Percentiles rank a stretch among this genome's conserved stretches.
These are phyloP conservation scores for Mycteria americana DNA, from an alignment of 2,797 vertebrate species.

Conservation along the genomic window DNA sequence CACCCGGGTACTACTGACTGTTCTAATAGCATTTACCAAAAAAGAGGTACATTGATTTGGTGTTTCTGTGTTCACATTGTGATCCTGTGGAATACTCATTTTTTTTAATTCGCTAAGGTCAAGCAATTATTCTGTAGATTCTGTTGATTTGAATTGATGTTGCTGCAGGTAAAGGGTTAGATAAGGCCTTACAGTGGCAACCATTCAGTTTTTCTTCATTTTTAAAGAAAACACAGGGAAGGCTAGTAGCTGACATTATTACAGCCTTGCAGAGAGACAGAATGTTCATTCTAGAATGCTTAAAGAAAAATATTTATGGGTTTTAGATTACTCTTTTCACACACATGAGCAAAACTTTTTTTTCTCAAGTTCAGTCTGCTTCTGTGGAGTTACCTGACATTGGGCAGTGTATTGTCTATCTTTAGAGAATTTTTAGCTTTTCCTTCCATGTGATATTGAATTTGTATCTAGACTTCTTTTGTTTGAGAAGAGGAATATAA, in stretches of 20 bases:
- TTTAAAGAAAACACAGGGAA: neutral
- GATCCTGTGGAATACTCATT: neutral
- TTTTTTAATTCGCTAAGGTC: neutral
- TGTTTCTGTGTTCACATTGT: neutral
- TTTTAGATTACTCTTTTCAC: neutral
- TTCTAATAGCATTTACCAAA: conserved; percentile 96
- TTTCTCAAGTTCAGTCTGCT: neutral
- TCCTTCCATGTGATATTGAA: neutral
- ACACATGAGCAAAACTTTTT: neutral
- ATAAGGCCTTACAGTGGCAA: neutral
- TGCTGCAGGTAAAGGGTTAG: neutral
- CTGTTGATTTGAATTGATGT: neutral
- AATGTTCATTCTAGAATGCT: neutral
- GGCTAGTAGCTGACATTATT: neutral
- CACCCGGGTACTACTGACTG: conserved; percentile 91
- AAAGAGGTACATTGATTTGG: conserved; percentile 86
- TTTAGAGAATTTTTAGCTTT: neutral
- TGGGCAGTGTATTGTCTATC: neutral
- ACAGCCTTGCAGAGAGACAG: neutral
- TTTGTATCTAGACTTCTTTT: neutral
- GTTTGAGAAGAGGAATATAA: neutral
- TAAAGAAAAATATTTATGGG: neutral
- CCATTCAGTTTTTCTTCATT: neutral
- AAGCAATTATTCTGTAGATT: neutral
- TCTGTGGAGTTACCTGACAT: neutral